These are phyloP conservation scores for Thera obeliscata DNA, from an alignment of 2,888 invertebrate genomes.

Conservation along the genomic window DNA sequence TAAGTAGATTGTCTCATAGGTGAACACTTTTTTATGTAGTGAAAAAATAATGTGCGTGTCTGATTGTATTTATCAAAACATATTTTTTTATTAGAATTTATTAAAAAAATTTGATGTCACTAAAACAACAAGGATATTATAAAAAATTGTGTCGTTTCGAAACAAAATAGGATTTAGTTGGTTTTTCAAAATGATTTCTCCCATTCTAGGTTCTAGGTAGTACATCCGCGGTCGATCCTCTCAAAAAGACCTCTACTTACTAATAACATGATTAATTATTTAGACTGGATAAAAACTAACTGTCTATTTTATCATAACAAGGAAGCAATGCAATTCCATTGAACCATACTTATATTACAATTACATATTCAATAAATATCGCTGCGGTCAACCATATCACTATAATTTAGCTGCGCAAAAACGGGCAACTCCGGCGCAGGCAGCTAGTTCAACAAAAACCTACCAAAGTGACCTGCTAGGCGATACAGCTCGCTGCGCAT, in stretches of 20 bases:
- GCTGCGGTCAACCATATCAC: slow-evolving; percentile 26
- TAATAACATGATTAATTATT: too few species aligned
- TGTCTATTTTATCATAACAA: background rate
- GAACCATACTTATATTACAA: slow-evolving; percentile 5
- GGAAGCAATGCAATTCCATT: slow-evolving; percentile 14
- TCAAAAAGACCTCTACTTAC: too few species aligned
- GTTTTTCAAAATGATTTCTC: too few species aligned
- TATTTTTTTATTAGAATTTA: too few species aligned
- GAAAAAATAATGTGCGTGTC: background rate
- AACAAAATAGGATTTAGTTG: too few species aligned
- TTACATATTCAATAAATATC: slow-evolving; percentile 6
- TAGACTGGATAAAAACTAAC: background rate
- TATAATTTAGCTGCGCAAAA: slow-evolving; percentile 49
- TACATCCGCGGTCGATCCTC: too few species aligned
- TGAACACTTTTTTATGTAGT: slow-evolving; percentile 1
- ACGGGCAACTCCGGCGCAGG: slow-evolving; percentile 56
- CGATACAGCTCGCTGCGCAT: slow-evolving; percentile 74
- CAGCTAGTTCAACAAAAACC: slow-evolving; percentile 63
- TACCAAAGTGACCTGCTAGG: slow-evolving; percentile 71
- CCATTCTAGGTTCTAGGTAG: too few species aligned
- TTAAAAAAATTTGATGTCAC: too few species aligned
- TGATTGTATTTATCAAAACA: slow-evolving; percentile 4
- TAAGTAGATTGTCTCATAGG: slow-evolving; percentile 44
- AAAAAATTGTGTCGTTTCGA: too few species aligned
- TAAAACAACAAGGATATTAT: too few species aligned